Base-by-base conservation (phyloP, 92 coral and sea anemone genomes). In the Palythoa heliodiscus region DNA sequence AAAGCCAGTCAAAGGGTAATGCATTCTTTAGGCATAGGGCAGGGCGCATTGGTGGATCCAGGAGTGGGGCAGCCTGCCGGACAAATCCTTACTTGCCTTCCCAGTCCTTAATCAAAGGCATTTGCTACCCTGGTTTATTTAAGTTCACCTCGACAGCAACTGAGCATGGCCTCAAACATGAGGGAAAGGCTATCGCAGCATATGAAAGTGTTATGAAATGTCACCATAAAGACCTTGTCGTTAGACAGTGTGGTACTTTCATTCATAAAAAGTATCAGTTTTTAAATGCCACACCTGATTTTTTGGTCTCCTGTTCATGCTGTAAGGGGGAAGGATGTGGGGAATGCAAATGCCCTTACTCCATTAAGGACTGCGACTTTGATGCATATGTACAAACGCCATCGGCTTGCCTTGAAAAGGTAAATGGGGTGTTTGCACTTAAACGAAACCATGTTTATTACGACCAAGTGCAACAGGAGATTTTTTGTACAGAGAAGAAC, bases 401-500 rank as follows among this genome's bases (percentile, higher is more conserved):
- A 64, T 76, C 84, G 14, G 47, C 84, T 72, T 86, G 84, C 82
- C 88, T 86, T 20, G 75, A 86, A 47, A 75, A 64, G 61, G 84
- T 75, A 47, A 70, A 87, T 58, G 90, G 86, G 13, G 73, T 47
- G 39, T 61, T 84, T 52, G 14, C 54, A 55, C 88, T 86, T 10
- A 76, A 86, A 78, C 86, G 94, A 70, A 80, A 86, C 35, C 90
- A 89, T 25, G 12, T 64, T 11, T 89, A 91, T 52, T 91, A 80
- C 75, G 84, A 81, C 77, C 94, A 92, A 71, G 86, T 58, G 11
- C 94, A 88, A 52, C 92, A 91, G 80, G 88, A 91, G 64, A 52
- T 89, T 25, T 87, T 82, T 52, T 58, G 70, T 20, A 54, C 82
- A 35, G 70, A 83, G 72, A 74, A 67, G 66, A 64, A 69, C 14